Evolutionary conservation across 1,140 invertebrate genomes (phyloP).

Genomic region (Carposina sasakii): DNA sequence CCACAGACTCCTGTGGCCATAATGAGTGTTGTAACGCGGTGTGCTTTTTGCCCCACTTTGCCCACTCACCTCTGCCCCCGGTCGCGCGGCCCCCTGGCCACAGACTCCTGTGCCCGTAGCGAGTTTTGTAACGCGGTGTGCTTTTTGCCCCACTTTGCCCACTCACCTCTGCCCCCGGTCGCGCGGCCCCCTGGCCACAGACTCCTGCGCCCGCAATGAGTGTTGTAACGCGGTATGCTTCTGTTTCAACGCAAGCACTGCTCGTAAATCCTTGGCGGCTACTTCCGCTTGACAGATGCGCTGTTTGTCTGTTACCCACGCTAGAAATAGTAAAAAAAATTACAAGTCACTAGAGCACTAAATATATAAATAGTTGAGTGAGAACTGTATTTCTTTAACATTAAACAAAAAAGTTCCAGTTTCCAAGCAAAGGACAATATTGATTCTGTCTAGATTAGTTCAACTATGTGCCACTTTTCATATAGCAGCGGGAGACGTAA

Average conservation of each 20-base stretch:
- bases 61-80: constrained; percentile 59
- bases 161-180: constrained; percentile 61
- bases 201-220: constrained; percentile 88
- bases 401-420: too few relatives aligned
- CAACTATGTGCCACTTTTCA: too few relatives aligned
- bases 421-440: too few relatives aligned
- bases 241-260: constrained; percentile 91
- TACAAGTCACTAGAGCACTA: too few relatives aligned
- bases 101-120: constrained; percentile 82
- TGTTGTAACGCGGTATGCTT: constrained; percentile 96
- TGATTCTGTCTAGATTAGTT: too few relatives aligned
- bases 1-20: too few relatives aligned
- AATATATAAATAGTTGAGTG: too few relatives aligned
- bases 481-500: too few relatives aligned
- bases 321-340: constrained; percentile 38
- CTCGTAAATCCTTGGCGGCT: constrained; percentile 93
- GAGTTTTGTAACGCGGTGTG: constrained; percentile 96
- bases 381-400: too few relatives aligned
- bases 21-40: too few relatives aligned
- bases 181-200: constrained; percentile 52
- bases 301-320: constrained; percentile 94
- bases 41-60: neutral
- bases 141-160: too few relatives aligned
- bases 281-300: constrained; percentile 91
- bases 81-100: constrained; percentile 51